A percentile compares a stretch with the other conserved stretches of the same genome.
phyloP scores from a whole-genome alignment of 2,888 invertebrate genomes.

The Nebria salina region DNA sequence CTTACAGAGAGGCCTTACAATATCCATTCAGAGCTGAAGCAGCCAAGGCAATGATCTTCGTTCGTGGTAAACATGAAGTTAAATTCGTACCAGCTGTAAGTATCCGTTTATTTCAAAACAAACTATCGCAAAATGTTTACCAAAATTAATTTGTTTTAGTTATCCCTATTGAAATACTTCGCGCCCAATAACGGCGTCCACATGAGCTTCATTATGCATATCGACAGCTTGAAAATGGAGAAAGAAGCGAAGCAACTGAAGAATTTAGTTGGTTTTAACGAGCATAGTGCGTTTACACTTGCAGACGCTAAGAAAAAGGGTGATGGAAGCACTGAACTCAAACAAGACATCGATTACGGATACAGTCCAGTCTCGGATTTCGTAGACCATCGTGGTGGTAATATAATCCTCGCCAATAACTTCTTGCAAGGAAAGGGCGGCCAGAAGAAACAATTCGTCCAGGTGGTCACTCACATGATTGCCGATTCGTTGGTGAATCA shows the following conservation, averaged over 20 bases:
- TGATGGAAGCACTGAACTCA: slow-evolving; percentile 67
- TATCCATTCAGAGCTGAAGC: slow-evolving; percentile 83
- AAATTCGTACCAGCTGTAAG: slow-evolving; percentile 68
- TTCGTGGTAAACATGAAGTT: slow-evolving; percentile 72
- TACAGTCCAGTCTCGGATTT: slow-evolving; percentile 75
- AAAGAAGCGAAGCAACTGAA: slow-evolving; percentile 67
- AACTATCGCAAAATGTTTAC: too few species aligned
- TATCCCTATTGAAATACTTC: neutral
- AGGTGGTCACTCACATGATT: slow-evolving; percentile 65
- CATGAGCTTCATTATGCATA: slow-evolving; percentile 70
- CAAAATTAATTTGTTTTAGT: neutral
- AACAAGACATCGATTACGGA: slow-evolving; percentile 66
- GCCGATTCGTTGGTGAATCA: slow-evolving; percentile 60
- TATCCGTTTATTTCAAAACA: slow-evolving; percentile 40
- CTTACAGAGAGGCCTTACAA: slow-evolving; percentile 64
- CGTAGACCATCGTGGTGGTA: slow-evolving; percentile 69
- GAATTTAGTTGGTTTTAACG: slow-evolving; percentile 71
- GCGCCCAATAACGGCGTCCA: slow-evolving; percentile 66
- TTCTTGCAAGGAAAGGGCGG: slow-evolving; percentile 67
- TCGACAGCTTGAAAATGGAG: slow-evolving; percentile 66
- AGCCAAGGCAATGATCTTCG: slow-evolving; percentile 75
- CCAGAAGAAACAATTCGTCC: slow-evolving; percentile 71
- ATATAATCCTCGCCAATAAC: slow-evolving; percentile 72
- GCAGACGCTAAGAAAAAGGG: slow-evolving; percentile 72
- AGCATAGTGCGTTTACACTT: slow-evolving; percentile 70